Evolutionary conservation across 2,113 vertebrate species (phyloP), one percentile per base, ranked within the genome.

Genomic region (Setophaga kirtlandii): DNA sequence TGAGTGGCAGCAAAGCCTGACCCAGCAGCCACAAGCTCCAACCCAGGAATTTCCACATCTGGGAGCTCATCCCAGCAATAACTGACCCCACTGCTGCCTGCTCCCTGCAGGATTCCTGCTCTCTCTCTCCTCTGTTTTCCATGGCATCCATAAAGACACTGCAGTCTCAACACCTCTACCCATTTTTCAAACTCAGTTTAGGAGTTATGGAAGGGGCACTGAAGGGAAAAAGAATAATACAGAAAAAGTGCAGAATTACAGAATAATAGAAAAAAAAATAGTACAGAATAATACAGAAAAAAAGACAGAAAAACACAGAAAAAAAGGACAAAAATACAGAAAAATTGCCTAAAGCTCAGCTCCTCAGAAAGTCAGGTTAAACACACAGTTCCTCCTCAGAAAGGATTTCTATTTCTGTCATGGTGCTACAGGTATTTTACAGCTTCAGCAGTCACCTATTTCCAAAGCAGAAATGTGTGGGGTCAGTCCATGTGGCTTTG

Each of bases 381-480:
- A 82, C 65, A 65, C 24, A 65, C 27, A 64, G 88, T 19, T 91
- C 58, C n/a, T 44, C 60, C 76, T 74, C 49, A 83, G 88, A 96
- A 90, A 87, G 27, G 15, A 91, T 58, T 77, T 41, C 15, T 83
- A 78, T 93, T 93, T 87, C 92, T 88, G n/a, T 46, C 49, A 19
- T 94, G 81, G n/a, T 21, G 22, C 6, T 87, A 67, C 14, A 89
- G 39, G 58, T 49, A 41, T 76, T 90, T 74, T 52, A 87, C 20
- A 90, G 60, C 68, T 94, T 76, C 42, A 82, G 27, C 80, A 86
- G 78, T 58, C 80, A 78, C 41, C 35, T 76, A 11, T 95, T 95
- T 93, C 90, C 93, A 97, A 93, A 95, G 86, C 52, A 96, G 88
- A 69, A 62, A 50, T 76, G 80, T 59, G 55, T 79, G 92, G 96